Base-by-base conservation (phyloP, 2,113 vertebrate genomes). In the Seriola aureovittata region DNA sequence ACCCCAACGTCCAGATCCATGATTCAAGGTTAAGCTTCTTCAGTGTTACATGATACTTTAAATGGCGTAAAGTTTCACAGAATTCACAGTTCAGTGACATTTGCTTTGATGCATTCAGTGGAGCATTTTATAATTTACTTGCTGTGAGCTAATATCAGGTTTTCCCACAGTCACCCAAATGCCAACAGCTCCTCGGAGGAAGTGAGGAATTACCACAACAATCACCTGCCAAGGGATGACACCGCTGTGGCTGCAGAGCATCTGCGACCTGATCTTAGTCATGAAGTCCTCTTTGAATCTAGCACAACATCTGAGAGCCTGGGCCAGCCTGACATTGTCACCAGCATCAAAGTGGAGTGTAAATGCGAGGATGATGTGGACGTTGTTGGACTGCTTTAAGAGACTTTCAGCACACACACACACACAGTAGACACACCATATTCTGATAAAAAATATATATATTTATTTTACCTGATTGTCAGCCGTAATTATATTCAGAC, bases 21-120 rank as follows among this genome's bases (percentile, higher is more conserved):
- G 89, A 87, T 12, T 89, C 94, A 94, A 96, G 96, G 97, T 86
- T 14, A 52, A 52, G 19, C 50, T 52, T 52, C 7, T 21, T 52
- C 19, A n/a, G 3, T 9, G 50, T 52, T 52, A 52, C 50, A 50
- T 50, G 1, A 50, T 7, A 50, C 17, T 50, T 50, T 19, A 50
- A 16, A 52, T 14, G 52, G 16, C n/a, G 16, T 4, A 59, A 52
- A 2, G 9, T 19, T 50, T 50, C 16, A 19, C 17, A n/a, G 40
- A 7, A 44, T 44, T 54, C 1, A 5, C 23, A 12, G 8, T 7
- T 71, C 8, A 54, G 19, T 55, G 8, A 34, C 36, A 14, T 60
- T 57, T 44, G 29, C 23, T 75, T 66, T 52, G 3, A 79, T 10
- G 19, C 8, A 32, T 55, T 44, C 13, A 46, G 0, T 42, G 16